phyloP scores from a whole-genome alignment of 2,888 invertebrate genomes.

The Caenorhabditis sp. region DNA sequence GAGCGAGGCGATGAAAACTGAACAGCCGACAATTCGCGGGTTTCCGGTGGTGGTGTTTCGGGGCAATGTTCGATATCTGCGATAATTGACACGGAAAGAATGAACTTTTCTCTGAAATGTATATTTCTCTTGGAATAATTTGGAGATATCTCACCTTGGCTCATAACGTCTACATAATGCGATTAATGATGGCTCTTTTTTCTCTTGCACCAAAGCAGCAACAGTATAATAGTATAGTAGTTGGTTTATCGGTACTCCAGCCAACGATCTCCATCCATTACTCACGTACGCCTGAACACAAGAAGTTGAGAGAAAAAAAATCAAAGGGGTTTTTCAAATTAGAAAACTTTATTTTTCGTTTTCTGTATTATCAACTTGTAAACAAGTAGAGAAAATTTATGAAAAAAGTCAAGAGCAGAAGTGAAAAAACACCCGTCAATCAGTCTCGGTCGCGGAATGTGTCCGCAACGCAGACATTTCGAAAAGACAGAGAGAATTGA shows the following conservation, averaged over 20 bases:
- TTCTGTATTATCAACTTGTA: no score
- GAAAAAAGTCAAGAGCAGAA: no score
- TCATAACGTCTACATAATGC: slow-evolving; percentile 87
- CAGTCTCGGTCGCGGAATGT: no score
- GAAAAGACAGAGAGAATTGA: no score
- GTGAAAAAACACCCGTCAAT: no score
- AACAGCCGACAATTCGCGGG: slow-evolving; percentile 35
- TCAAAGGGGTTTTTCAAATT: neutral
- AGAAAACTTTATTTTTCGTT: no score
- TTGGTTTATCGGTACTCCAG: slow-evolving; percentile 74
- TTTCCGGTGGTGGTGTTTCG: slow-evolving; percentile 68
- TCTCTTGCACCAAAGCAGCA: slow-evolving; percentile 52
- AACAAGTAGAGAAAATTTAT: no score
- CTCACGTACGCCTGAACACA: slow-evolving; percentile 50
- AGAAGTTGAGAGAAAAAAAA: neutral
- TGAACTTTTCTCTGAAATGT: slow-evolving; percentile 80
- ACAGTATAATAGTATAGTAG: slow-evolving; percentile 70
- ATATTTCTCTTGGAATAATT: slow-evolving; percentile 3
- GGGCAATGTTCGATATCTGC: slow-evolving; percentile 71
- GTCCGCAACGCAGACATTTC: no score
- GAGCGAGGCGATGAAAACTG: slow-evolving; percentile 34
- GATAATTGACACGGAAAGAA: slow-evolving; percentile 76
- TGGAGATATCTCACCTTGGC: slow-evolving; percentile 44
- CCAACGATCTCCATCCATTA: slow-evolving; percentile 80
- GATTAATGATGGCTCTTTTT: slow-evolving; percentile 67